Base-by-base conservation (phyloP, 2,888 invertebrate genomes). In the Cecidostiba fungosa region DNA sequence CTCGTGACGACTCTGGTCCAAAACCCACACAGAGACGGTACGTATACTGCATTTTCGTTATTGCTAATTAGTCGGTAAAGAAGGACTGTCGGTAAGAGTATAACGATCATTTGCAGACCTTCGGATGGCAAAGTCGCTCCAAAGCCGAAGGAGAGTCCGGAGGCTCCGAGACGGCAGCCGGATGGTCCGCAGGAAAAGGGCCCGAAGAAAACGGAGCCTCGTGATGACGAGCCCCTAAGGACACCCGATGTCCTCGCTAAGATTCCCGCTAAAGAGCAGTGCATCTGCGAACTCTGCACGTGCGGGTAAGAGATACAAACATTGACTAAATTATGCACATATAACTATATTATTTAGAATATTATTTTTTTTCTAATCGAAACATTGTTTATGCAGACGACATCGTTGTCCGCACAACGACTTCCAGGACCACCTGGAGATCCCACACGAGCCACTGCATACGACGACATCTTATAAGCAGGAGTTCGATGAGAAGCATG, bases 271-370 rank as follows among this genome's bases (percentile, higher is more conserved):
- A 96, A 96, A 92, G 97, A 97, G 91, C 96, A 97, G 93, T 98
- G 98, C 93, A 97, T 98, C 91, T 98, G 98, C 92, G 97, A 98
- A 94, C 96, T 98, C 88, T 98, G 98, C 93, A 98, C 97, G 91
- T 98, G 98, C 94, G 98, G 98, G 98, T 98, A 94, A 96, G 97
- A 88, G 3, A 23, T 26, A 16, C 8, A 23, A 0, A n/a, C 50
- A 36, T 62, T 23, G 19, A 19, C 26, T 39, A 50, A 43, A n/a
- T 23, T 62, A 32, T 32, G n/a, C n/a, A n/a, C n/a, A n/a, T 36
- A 62, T 4, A 26, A 23, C 29, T 23, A 36, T n/a, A 47, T 69
- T 47, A 8, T 36, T 76, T 36, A 54, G 1, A 59, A 36, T 36
- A 70, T 73, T n/a, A 8, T 36, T 32, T 39, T 50, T 19, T 26